Evolutionary conservation across 2,797 vertebrate species (phyloP).

Genomic region (Coregonus suidteri): DNA sequence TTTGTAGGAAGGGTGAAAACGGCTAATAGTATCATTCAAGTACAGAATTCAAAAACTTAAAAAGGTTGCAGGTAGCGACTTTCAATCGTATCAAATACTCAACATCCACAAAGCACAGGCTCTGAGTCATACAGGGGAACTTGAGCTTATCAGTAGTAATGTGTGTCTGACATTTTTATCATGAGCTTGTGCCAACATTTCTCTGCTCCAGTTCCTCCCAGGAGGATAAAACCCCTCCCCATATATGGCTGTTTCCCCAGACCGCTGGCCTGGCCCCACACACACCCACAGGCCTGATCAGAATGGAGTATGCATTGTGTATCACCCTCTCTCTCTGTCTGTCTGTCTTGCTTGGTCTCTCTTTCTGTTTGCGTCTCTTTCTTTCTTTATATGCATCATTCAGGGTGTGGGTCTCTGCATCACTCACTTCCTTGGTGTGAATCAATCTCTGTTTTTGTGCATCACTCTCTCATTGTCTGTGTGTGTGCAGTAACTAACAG

Average conservation of each 20-base stretch:
- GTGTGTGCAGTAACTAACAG: constrained; percentile 4
- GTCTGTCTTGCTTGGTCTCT: constrained; percentile 23
- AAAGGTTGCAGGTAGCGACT: neutral
- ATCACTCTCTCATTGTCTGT: constrained; percentile 42
- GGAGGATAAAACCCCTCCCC: constrained; percentile 63
- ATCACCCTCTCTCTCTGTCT: constrained; percentile 30
- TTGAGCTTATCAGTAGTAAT: constrained; percentile 56
- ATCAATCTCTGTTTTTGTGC: constrained; percentile 30
- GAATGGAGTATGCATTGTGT: too few species aligned
- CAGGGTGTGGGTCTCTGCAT: constrained; percentile 21
- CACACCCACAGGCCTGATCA: neutral
- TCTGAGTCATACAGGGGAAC: constrained; percentile 26
- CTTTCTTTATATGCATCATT: constrained; percentile 44
- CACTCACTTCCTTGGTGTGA: constrained; percentile 17
- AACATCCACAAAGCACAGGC: constrained; percentile 47
- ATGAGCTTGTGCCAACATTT: constrained; percentile 52
- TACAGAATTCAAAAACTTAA: neutral
- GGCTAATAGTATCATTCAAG: too few species aligned
- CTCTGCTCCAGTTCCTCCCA: constrained; percentile 58
- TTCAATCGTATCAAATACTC: constrained; percentile 30
- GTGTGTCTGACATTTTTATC: constrained; percentile 59
- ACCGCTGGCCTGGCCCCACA: constrained; percentile 55
- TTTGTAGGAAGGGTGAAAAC: neutral
- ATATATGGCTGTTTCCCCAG: too few species aligned
- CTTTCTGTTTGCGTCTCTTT: neutral